These are phyloP conservation scores for Anoplius nigerrimus DNA, from an alignment of 2,888 invertebrate species.

Conservation along the genomic window DNA sequence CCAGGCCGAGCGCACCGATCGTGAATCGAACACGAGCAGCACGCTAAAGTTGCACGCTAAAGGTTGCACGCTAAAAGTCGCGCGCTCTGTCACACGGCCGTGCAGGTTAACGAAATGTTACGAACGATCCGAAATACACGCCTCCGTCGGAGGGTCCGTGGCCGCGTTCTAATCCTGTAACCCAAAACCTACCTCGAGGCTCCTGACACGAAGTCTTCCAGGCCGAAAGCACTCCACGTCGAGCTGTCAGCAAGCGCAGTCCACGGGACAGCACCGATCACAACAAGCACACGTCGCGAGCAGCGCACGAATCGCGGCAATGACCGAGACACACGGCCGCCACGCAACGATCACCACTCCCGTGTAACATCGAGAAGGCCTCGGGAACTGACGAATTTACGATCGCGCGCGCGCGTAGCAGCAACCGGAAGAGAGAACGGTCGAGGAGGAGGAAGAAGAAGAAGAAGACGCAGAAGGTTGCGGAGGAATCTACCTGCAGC, in stretches of 20 bases:
- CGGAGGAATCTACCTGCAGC: slow-evolving; percentile 64
- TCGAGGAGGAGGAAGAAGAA: neutral
- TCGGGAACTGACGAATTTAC: neutral
- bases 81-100: too few species aligned
- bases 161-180: too few species aligned
- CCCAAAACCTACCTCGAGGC: slow-evolving; percentile 43
- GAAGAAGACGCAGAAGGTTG: neutral
- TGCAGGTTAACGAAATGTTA: neutral
- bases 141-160: too few species aligned
- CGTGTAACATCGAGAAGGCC: neutral
- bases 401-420: neutral
- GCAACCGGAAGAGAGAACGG: neutral
- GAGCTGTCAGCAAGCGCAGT: neutral
- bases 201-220: slow-evolving; percentile 51
- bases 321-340: too few species aligned
- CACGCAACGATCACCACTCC: neutral
- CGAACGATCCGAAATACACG: too few species aligned
- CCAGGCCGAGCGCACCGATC: too few species aligned
- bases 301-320: too few species aligned
- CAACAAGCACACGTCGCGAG: neutral
- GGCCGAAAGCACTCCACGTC: slow-evolving; percentile 54
- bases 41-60: too few species aligned
- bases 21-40: too few species aligned
- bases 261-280: slow-evolving; percentile 3
- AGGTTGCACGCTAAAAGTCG: too few species aligned